A percentile compares a stretch with the other conserved stretches of the same genome.
These are phyloP conservation scores for Camponotus pennsylvanicus DNA, from an alignment of 1,140 invertebrate species.

Conservation along the genomic window DNA sequence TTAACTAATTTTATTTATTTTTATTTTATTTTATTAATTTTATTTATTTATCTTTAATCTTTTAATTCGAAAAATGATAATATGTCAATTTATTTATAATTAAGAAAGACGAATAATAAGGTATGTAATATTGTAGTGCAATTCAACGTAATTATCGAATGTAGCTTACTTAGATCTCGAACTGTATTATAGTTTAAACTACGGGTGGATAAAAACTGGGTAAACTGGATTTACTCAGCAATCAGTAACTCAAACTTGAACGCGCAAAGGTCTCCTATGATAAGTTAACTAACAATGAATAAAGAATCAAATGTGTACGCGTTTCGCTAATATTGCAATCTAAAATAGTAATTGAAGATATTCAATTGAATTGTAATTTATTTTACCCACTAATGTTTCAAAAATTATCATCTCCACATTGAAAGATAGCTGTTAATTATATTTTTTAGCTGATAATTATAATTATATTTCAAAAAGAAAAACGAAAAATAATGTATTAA, in stretches of 20 bases:
- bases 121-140: not conserved
- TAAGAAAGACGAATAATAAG: not conserved
- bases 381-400: not conserved
- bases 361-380: not conserved
- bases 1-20: not conserved
- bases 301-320: not conserved
- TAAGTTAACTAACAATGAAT: conserved; percentile 16
- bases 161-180: not conserved
- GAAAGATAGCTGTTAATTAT: not conserved
- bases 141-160: not conserved
- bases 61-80: not conserved
- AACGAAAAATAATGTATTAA: too few species aligned
- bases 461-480: not conserved
- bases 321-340: not conserved
- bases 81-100: not conserved
- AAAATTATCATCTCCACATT: not conserved
- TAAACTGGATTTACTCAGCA: conserved; percentile 10
- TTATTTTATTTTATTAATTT: not conserved
- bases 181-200: not conserved
- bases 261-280: not conserved
- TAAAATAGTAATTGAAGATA: conserved; percentile 13
- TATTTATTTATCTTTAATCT: not conserved
- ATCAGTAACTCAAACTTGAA: conserved; percentile 27
- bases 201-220: not conserved
- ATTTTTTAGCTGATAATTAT: not conserved